Conservation (phyloP, 1,140 invertebrate genomes). For the Micrasema longulum region DNA sequence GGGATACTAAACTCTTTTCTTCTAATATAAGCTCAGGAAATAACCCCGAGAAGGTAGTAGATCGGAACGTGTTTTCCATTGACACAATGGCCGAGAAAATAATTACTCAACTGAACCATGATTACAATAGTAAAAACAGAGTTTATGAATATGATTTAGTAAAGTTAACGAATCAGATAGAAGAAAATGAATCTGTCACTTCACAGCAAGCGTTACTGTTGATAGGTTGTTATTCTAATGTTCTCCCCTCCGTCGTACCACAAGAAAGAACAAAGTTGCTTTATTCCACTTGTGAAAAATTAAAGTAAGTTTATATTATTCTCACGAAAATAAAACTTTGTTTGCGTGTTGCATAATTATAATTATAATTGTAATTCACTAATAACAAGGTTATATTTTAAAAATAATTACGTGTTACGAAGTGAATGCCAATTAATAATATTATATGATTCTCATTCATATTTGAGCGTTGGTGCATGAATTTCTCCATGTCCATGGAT, state of each 20-base stretch:
- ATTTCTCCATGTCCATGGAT: no score
- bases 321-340: no score
- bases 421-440: no score
- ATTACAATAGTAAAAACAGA: constrained; percentile 38
- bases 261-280: constrained; percentile 37
- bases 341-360: no score
- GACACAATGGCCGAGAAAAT: constrained; percentile 7
- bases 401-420: no score
- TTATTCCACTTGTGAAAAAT: constrained; percentile 18
- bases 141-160: constrained; percentile 42
- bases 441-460: no score
- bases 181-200: constrained; percentile 7
- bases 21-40: constrained; percentile 4
- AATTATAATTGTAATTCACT: no score
- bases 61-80: neutral
- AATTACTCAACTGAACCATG: neutral
- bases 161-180: neutral
- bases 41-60: neutral
- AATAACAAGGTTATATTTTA: no score
- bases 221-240: constrained; percentile 43
- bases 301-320: constrained; percentile 44
- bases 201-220: constrained; percentile 23
- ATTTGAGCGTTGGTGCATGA: no score
- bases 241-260: constrained; percentile 36
- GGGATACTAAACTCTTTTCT: constrained; percentile 1